Percentiles rank a stretch among this genome's conserved stretches.
These are phyloP conservation scores for Mylabris sibirica DNA, from an alignment of 2,888 invertebrate genomes.

Conservation along the genomic window DNA sequence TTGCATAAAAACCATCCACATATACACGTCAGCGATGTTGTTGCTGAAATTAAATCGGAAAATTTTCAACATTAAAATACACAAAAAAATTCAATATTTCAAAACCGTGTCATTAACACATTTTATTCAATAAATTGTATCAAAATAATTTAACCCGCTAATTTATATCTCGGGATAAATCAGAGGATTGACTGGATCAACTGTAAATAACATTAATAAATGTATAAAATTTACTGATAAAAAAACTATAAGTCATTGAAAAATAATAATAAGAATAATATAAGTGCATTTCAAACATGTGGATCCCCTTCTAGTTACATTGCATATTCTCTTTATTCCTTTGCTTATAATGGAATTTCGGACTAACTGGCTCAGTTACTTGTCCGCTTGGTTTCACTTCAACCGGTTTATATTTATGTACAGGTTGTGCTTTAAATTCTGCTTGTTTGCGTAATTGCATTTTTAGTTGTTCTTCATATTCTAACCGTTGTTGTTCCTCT, in stretches of 20 bases:
- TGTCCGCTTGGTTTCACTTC: slow-evolving; percentile 65
- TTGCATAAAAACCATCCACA: slow-evolving; percentile 35
- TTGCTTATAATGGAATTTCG: slow-evolving; percentile 59
- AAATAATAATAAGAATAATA: background rate
- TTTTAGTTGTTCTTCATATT: slow-evolving; percentile 63
- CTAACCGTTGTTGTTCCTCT: slow-evolving; percentile 56
- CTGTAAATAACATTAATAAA: too few relatives aligned
- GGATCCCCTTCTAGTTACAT: slow-evolving; percentile 21
- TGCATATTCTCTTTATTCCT: slow-evolving; percentile 42
- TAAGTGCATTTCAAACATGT: too few relatives aligned
- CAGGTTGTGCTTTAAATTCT: slow-evolving; percentile 71
- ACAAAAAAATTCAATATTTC: background rate
- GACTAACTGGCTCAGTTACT: slow-evolving; percentile 72
- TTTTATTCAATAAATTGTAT: too few relatives aligned
- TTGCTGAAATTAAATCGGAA: background rate
- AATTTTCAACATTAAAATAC: background rate
- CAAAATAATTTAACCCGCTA: too few relatives aligned
- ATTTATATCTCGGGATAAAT: too few relatives aligned
- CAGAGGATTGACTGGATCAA: too few relatives aligned
- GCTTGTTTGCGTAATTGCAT: slow-evolving; percentile 65
- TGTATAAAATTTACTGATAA: too few relatives aligned
- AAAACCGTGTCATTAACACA: too few relatives aligned
- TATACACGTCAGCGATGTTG: slow-evolving; percentile 37
- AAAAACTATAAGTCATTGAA: too few relatives aligned
- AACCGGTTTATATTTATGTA: slow-evolving; percentile 64